Conservation (phyloP, 1,140 invertebrate genomes). For the Pseudomyrmex flavicornis region DNA sequence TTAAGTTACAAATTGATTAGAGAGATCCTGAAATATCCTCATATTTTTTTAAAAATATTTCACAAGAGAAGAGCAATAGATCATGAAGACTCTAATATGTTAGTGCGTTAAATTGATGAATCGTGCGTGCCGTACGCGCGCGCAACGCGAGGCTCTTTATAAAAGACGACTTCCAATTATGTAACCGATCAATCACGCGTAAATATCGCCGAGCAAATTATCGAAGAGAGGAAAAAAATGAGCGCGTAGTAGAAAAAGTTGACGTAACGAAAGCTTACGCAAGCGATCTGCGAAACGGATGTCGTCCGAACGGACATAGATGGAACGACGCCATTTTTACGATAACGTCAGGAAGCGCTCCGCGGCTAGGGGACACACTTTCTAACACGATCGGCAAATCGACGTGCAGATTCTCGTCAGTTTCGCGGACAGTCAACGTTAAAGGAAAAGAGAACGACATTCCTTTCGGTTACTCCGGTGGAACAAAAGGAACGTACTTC, state of each 20-base stretch:
- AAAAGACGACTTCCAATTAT: constrained; percentile 53
- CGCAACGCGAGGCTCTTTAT: constrained; percentile 20
- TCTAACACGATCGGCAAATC: constrained; percentile 44
- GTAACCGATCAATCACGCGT: constrained; percentile 49
- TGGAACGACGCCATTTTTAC: constrained; percentile 50
- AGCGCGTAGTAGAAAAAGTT: constrained; percentile 7
- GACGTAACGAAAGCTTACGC: not conserved
- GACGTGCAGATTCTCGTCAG: constrained; percentile 25
- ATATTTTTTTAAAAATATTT: constrained; percentile 13
- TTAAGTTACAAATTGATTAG: not conserved
- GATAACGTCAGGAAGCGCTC: not conserved
- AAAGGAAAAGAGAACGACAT: constrained; percentile 9
- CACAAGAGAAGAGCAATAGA: constrained; percentile 3
- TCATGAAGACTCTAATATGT: constrained; percentile 3
- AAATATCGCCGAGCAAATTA: constrained; percentile 34
- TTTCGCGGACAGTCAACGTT: not conserved
- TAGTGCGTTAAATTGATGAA: constrained; percentile 43
- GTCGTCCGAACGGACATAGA: constrained; percentile 43
- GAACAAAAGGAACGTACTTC: constrained; percentile 52
- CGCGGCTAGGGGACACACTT: not conserved
- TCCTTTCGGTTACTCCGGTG: constrained; percentile 55
- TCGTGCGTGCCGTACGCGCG: constrained; percentile 2
- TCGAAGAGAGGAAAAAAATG: constrained; percentile 20
- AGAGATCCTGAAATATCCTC: not conserved
- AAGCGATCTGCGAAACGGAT: not conserved